Base-by-base conservation (phyloP, 1,140 invertebrate genomes). In the Heliothis virescens region DNA sequence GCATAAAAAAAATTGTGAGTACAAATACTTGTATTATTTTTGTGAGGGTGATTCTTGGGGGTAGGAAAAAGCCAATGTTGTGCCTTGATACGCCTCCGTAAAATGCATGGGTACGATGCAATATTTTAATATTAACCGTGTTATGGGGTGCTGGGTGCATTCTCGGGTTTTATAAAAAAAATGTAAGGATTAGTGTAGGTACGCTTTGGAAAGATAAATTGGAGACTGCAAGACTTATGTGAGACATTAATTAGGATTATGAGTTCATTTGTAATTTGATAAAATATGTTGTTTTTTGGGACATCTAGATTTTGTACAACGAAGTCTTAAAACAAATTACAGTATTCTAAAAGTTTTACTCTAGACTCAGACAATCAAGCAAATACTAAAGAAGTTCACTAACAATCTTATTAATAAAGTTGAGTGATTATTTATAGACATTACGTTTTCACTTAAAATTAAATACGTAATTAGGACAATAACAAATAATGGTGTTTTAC, bases 61-160 rank as follows among this genome's bases (percentile, higher is more conserved):
- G 88, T 84, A 84, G 79, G 83, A 86, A 86, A 71, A 92, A 88
- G 89, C 88, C 90, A 90, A 94, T 94, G 93, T 94, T 94, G 91
- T 94, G 90, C 86, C 82, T 88, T 83, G 80, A 83, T 86, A 75
- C 79, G 75, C 55, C 81, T 79, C 79, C 82, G 84, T 85, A 91
- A 94, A 94, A 91, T 92, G 93, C 89, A 89, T 90, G 89, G 89
- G 91, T 81, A 83, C 87, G 84, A 89, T 86, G 91, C 92, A 93
- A 94, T 94, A 94, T 94, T 94, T 94, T 94, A 93, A 94, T 94
- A 94, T 94, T 94, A 93, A 92, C 92, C 89, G 90, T 90, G 88
- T 92, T 91, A 89, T 89, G 84, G 93, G 92, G 90, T 89, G 86
- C 86, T 87, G 73, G 83, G 79, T 93, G 90, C 92, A 91, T 90